Base-by-base conservation (phyloP, 2,113 vertebrate species). In the Xerus inauris region DNA sequence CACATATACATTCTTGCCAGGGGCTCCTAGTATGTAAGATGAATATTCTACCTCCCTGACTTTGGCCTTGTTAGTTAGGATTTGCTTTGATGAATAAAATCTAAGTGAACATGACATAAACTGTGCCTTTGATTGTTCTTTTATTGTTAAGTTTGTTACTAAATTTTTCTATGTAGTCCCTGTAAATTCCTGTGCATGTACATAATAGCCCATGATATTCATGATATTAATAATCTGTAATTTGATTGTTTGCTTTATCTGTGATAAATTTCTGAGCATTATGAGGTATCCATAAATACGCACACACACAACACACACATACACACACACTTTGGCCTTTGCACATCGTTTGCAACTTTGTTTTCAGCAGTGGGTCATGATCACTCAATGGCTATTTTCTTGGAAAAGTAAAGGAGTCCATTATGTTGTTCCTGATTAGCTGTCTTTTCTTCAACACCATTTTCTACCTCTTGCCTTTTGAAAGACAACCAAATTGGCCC, bases 401-500 rank as follows among this genome's bases (percentile, higher is more conserved):
- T 79, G 42, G 65, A 69, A 94, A 77, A 86, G 81, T 54, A 30
- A 81, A 30, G 5, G 94, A 87, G 9, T 91, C 38, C 11, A 51
- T 86, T 38, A 24, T 35, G 10, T 64, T 88, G 35, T 64, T 64
- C 14, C 13, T 71, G n/a, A 92, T 69, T 77, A 26, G 8, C 26
- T 87, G 30, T 12, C 62, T 71, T 85, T 85, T 79, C 42, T 85
- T 79, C 42, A 42, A 38, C 47, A 91, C 17, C 1, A 30, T 87
- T 96, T 94, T 38, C 49, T 80, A 51, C 4, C 35, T 94, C 42
- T 94, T 95, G 47, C 19, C 24, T 84, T 95, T 84, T 28, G 6
- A 84, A 95, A 87, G n/a, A 57, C 24, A 77, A 59, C 8, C 28
- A 84, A 51, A 54, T 38, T 64, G 51, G 26, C 51, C 16, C 59